These are phyloP conservation scores for Phocoena sinus DNA, from an alignment of 2,113 vertebrate species.

Conservation along the genomic window DNA sequence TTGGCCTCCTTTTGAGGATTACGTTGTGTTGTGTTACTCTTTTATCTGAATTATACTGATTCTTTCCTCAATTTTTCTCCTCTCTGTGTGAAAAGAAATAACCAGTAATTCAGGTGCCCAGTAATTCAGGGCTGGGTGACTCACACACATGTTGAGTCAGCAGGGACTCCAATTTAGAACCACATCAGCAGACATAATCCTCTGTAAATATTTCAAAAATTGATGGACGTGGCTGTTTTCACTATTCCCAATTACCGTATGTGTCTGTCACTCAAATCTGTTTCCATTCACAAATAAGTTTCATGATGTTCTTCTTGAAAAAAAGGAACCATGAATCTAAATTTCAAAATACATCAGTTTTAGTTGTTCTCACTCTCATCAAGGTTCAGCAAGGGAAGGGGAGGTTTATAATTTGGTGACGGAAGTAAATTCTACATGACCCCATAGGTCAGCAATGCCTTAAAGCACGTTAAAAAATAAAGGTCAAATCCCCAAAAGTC, in stretches of 20 bases:
- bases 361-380: not conserved
- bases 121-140: conserved; percentile 17
- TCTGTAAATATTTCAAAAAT: conserved; percentile 66
- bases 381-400: not conserved
- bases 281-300: conserved; percentile 67
- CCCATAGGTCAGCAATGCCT: conserved; percentile 44
- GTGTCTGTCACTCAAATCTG: conserved; percentile 58
- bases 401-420: not conserved
- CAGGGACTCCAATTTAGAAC: conserved; percentile 54
- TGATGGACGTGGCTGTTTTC: conserved; percentile 51
- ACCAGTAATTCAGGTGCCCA: conserved; percentile 1
- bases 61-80: not conserved
- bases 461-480: conserved; percentile 37
- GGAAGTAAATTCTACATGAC: not conserved
- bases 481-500: conserved; percentile 56
- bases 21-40: not conserved
- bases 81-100: conserved; percentile 40
- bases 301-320: not conserved
- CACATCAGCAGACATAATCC: conserved; percentile 49
- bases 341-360: conserved; percentile 36
- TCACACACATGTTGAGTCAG: conserved; percentile 40
- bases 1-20: not conserved
- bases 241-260: conserved; percentile 51
- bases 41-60: not conserved
- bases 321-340: conserved; percentile 1